Conservation (phyloP, 2,888 invertebrate genomes). For the Trachelus troglodyta region DNA sequence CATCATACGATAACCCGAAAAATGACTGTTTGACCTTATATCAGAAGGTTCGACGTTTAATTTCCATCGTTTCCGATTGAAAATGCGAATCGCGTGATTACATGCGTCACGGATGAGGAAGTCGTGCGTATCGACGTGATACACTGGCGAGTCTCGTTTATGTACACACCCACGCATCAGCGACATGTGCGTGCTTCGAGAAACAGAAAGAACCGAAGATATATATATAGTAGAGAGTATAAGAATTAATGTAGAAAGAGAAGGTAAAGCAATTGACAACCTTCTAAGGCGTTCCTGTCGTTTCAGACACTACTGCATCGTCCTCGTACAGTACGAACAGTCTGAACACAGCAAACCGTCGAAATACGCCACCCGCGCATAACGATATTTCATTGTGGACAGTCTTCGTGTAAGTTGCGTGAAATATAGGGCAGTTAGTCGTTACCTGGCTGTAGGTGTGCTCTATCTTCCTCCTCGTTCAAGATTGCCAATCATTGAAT, state of each 20-base stretch:
- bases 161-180: neutral
- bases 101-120: conserved; percentile 13
- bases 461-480: neutral
- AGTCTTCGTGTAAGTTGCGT: neutral
- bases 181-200: neutral
- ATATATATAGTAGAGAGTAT: neutral
- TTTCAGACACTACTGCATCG: neutral
- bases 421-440: neutral
- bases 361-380: neutral
- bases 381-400: neutral
- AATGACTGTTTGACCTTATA: neutral
- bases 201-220: neutral
- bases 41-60: neutral
- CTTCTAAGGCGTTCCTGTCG: conserved; percentile 6
- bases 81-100: conserved; percentile 11
- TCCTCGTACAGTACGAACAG: neutral
- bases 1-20: neutral
- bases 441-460: neutral
- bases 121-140: conserved; percentile 10
- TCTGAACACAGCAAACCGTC: neutral
- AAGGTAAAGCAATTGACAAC: neutral
- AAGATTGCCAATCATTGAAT: neutral
- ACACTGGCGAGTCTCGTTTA: neutral
- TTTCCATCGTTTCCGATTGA: neutral
- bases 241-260: neutral